Evolutionary conservation across 2,797 vertebrate genomes (phyloP).

Genomic region (Mycteria americana): DNA sequence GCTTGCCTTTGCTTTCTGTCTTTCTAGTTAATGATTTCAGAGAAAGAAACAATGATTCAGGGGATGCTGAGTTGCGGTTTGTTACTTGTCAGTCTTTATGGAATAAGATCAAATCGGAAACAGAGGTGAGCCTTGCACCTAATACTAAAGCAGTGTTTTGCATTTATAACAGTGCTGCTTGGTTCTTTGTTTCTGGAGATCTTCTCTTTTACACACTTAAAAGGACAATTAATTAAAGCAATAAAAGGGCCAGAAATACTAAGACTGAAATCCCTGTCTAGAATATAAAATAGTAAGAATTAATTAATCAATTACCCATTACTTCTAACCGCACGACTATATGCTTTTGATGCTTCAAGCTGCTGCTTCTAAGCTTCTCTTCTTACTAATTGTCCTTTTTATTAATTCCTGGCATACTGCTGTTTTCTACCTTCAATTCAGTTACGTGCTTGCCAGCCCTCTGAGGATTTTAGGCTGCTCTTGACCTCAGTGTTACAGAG

Average conservation of each 20-base stretch:
- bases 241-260: background rate
- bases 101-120: slow-evolving; percentile 84
- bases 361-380: background rate
- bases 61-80: slow-evolving; percentile 78
- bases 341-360: background rate
- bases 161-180: background rate
- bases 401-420: background rate
- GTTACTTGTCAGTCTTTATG: slow-evolving; percentile 84
- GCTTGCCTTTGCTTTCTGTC: background rate
- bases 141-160: background rate
- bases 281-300: background rate
- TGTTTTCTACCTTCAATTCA: background rate
- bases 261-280: background rate
- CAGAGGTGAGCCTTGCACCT: slow-evolving; percentile 80
- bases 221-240: background rate
- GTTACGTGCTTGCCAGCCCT: background rate
- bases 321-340: background rate
- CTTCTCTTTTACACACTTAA: background rate
- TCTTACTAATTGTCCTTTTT: background rate
- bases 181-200: background rate
- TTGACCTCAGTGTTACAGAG: background rate
- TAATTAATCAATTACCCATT: background rate
- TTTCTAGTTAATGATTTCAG: slow-evolving; percentile 80
- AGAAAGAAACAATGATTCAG: slow-evolving; percentile 64
- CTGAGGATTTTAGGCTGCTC: background rate